Conservation (phyloP, 2,888 invertebrate genomes). For the Clunio marinus region DNA sequence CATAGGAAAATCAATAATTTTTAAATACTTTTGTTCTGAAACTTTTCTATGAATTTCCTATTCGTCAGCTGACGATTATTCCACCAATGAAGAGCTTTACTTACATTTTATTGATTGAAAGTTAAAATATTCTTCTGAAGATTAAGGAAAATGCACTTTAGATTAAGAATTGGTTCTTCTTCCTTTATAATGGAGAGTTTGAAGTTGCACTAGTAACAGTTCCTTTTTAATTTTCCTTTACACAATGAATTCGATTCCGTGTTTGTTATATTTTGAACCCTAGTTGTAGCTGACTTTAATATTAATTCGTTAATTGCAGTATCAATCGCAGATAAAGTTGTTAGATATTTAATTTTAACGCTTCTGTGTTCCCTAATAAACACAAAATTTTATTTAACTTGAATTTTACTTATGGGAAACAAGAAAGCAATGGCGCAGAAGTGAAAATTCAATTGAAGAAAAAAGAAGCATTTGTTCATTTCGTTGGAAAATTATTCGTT, state of each 20-base stretch:
- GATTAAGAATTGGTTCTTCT: background rate
- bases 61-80: background rate
- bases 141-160: background rate
- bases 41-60: constrained; percentile 15
- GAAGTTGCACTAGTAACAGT: constrained; percentile 1
- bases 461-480: no score
- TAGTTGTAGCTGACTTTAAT: background rate
- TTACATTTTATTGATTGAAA: constrained; percentile 3
- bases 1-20: constrained; percentile 34
- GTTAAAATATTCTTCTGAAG: background rate
- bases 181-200: background rate
- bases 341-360: background rate
- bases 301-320: background rate
- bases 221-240: background rate
- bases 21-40: constrained; percentile 7
- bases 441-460: background rate
- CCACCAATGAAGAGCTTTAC: background rate
- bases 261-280: background rate
- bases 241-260: background rate
- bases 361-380: constrained; percentile 11
- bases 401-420: background rate
- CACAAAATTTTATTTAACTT: constrained; percentile 21
- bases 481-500: background rate
- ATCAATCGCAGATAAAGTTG: background rate
- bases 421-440: constrained; percentile 6